Evolutionary conservation across 1,140 invertebrate genomes (phyloP).

Genomic region (Drosophila azteca): DNA sequence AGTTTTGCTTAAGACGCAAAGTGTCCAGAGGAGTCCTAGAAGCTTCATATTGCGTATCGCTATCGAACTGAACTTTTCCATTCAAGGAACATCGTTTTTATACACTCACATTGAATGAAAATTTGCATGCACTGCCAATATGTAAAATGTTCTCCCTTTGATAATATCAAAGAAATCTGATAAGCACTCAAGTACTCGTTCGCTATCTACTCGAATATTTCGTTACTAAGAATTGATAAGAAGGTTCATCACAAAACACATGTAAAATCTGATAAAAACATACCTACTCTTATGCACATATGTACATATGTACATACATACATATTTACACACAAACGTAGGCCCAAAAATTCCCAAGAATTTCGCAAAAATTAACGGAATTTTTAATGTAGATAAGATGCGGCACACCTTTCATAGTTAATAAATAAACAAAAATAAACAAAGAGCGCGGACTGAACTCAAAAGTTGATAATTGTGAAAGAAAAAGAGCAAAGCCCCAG

Average conservation of each 20-base stretch:
- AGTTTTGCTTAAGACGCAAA: conserved; percentile 24
- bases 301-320: neutral
- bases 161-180: conserved; percentile 47
- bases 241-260: conserved; percentile 30
- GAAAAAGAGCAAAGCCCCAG: too few relatives aligned
- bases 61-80: conserved; percentile 42
- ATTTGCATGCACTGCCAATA: conserved; percentile 57
- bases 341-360: neutral
- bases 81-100: conserved; percentile 33
- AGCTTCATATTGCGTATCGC: conserved; percentile 33
- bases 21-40: conserved; percentile 37
- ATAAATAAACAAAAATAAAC: too few relatives aligned
- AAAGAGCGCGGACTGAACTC: too few relatives aligned
- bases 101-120: conserved; percentile 19
- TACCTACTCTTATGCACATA: conserved; percentile 1
- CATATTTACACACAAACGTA: neutral
- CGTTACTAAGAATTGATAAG: conserved; percentile 59
- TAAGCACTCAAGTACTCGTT: conserved; percentile 11
- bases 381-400: too few relatives aligned
- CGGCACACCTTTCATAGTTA: too few relatives aligned
- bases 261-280: conserved; percentile 40
- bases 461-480: too few relatives aligned
- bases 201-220: conserved; percentile 20
- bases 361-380: too few relatives aligned
- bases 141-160: conserved; percentile 51